phyloP scores from a whole-genome alignment of 2,797 vertebrate genomes.

The Enteromius fasciolatus region DNA sequence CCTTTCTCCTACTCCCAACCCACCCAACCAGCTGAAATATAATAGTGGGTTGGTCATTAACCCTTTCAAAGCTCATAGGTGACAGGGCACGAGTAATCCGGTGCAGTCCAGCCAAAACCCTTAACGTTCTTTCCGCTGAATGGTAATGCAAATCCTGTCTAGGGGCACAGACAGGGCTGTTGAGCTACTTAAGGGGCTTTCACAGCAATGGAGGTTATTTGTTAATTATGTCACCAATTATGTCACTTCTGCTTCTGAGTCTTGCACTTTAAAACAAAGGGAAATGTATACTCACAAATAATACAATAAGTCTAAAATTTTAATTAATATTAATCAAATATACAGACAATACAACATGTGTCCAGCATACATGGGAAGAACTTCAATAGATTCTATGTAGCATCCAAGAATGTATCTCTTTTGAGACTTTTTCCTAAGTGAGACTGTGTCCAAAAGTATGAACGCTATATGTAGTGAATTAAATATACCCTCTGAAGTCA shows the following conservation, averaged over 20 bases:
- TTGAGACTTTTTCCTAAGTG: neutral
- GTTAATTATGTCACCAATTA: neutral
- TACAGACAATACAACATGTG: neutral
- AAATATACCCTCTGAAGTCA: neutral
- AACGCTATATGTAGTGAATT: neutral
- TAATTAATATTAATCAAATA: neutral
- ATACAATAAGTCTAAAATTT: neutral
- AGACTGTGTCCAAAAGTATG: neutral
- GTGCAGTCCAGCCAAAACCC: constrained; percentile 30
- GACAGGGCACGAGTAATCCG: constrained; percentile 39
- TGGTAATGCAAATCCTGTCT: constrained; percentile 17
- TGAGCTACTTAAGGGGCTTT: constrained; percentile 30
- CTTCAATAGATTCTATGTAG: neutral
- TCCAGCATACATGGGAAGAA: neutral
- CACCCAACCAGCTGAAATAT: constrained; percentile 3
- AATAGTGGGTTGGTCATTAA: constrained; percentile 47
- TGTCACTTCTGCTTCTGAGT: neutral
- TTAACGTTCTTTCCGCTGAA: constrained; percentile 30
- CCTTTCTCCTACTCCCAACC: constrained; percentile 15
- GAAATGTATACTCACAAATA: neutral
- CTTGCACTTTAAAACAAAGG: constrained; percentile 3
- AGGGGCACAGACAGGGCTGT: constrained; percentile 4
- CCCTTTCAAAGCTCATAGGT: constrained; percentile 33
- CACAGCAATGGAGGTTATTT: constrained; percentile 3
- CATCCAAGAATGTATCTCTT: neutral